Percentiles rank a stretch among this genome's conserved stretches.
Conservation (phyloP, 2,797 vertebrate species). For the Sebastes matsubarae region DNA sequence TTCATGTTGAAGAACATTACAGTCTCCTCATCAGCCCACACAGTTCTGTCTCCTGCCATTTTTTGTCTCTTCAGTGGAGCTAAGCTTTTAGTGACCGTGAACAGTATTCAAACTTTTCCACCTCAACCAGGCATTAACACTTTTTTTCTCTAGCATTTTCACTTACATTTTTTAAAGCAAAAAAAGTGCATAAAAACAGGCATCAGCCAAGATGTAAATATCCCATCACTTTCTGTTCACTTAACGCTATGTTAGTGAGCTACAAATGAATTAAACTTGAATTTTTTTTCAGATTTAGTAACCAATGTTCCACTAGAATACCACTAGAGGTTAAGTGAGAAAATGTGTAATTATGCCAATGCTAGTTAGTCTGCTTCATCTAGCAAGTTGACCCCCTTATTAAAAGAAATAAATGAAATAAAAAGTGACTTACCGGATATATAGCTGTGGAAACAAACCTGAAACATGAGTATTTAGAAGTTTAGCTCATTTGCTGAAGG, state of each 20-base stretch:
- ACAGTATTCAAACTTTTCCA: neutral
- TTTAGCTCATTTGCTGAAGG: neutral
- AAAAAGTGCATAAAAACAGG: neutral
- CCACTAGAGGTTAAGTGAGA: no score
- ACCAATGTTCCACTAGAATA: no score
- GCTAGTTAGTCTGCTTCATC: no score
- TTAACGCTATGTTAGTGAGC: no score
- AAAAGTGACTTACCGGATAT: conserved; percentile 58
- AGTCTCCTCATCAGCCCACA: neutral
- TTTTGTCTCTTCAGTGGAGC: neutral
- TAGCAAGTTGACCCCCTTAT: no score
- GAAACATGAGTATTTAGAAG: conserved; percentile 45
- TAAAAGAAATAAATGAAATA: neutral
- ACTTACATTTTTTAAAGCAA: neutral
- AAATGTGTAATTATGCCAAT: no score
- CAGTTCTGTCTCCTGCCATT: neutral
- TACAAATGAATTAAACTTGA: no score
- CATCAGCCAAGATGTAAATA: neutral
- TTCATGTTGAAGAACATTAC: no score
- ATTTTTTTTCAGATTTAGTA: no score
- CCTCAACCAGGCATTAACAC: no score
- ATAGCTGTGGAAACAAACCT: conserved; percentile 74
- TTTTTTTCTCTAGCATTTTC: neutral
- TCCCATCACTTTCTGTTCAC: no score
- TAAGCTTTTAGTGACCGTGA: neutral